These are phyloP conservation scores for Anoplopoma fimbria DNA, from an alignment of 2,113 vertebrate species.

Conservation along the genomic window DNA sequence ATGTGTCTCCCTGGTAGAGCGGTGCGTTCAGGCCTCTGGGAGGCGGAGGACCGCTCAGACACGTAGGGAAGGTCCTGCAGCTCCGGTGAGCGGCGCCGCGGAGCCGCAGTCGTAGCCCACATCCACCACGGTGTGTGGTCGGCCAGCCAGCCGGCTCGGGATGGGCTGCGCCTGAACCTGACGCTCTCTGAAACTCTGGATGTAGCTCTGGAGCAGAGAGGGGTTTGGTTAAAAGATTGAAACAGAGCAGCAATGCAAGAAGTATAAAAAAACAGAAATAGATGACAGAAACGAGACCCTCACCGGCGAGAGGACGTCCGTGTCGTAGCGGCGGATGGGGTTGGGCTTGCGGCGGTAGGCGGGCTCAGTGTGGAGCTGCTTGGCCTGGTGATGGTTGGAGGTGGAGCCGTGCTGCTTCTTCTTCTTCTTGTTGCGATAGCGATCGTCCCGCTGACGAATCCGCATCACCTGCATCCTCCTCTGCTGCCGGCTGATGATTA, in stretches of 20 bases:
- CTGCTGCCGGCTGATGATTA: slow-evolving; percentile 96
- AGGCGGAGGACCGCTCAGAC: slow-evolving; percentile 69
- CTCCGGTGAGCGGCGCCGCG: slow-evolving; percentile 89
- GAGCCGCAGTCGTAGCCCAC: slow-evolving; percentile 93
- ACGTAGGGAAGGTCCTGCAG: slow-evolving; percentile 88
- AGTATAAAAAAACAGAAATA: neutral
- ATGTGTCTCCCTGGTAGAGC: slow-evolving; percentile 7
- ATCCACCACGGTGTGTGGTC: slow-evolving; percentile 87
- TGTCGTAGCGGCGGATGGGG: slow-evolving; percentile 96
- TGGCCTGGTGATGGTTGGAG: slow-evolving; percentile 83
- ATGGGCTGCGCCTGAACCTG: slow-evolving; percentile 87
- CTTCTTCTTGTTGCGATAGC: slow-evolving; percentile 90
- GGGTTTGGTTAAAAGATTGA: neutral
- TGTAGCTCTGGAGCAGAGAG: slow-evolving; percentile 90
- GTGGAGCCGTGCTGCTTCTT: slow-evolving; percentile 79
- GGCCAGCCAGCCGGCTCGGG: slow-evolving; percentile 86
- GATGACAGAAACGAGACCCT: slow-evolving; percentile 53
- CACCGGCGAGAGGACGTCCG: slow-evolving; percentile 97
- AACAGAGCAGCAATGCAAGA: neutral
- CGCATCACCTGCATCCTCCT: slow-evolving; percentile 95
- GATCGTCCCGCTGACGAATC: slow-evolving; percentile 94
- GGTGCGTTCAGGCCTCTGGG: slow-evolving; percentile 28
- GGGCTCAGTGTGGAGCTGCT: slow-evolving; percentile 87
- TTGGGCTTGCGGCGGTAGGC: slow-evolving; percentile 96
- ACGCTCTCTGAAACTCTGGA: slow-evolving; percentile 97